Evolutionary conservation across 30 jellyfish, hydroid and myxozoan species (phyloP).

Genomic region (Rhopilema esculentum): DNA sequence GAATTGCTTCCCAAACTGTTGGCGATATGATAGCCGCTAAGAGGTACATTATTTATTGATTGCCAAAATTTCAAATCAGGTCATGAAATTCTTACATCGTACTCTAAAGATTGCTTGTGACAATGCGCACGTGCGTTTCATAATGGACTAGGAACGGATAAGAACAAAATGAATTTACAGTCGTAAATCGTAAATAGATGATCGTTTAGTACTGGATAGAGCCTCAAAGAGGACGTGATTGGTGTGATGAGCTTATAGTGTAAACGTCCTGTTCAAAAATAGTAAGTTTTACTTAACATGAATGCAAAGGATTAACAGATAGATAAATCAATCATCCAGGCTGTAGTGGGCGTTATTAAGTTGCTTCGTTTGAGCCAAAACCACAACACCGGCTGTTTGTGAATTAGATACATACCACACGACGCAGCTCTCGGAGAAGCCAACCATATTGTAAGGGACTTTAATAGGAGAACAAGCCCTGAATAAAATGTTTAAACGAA

Average conservation of each 20-base stretch:
- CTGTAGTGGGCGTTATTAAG: background rate
- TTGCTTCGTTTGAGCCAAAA: background rate
- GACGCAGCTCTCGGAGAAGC: background rate
- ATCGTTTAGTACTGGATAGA: too few relatives aligned
- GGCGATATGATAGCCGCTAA: background rate
- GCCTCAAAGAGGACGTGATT: too few relatives aligned
- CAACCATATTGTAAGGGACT: background rate
- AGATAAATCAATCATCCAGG: too few relatives aligned
- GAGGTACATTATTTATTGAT: background rate
- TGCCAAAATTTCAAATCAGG: background rate
- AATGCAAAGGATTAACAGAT: background rate
- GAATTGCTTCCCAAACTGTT: background rate
- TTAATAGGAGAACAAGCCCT: too few relatives aligned
- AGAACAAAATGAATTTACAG: too few relatives aligned
- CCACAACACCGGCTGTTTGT: background rate
- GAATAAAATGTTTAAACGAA: too few relatives aligned
- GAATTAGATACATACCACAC: background rate
- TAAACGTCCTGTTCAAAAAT: background rate
- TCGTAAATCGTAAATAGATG: too few relatives aligned
- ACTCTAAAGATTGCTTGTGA: too few relatives aligned
- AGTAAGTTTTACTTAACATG: background rate
- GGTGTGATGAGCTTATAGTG: background rate
- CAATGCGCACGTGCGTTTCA: too few relatives aligned
- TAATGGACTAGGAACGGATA: too few relatives aligned
- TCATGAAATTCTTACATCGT: background rate